phyloP scores from a whole-genome alignment of 1,140 invertebrate species.

The Drosophila equinoxialis region DNA sequence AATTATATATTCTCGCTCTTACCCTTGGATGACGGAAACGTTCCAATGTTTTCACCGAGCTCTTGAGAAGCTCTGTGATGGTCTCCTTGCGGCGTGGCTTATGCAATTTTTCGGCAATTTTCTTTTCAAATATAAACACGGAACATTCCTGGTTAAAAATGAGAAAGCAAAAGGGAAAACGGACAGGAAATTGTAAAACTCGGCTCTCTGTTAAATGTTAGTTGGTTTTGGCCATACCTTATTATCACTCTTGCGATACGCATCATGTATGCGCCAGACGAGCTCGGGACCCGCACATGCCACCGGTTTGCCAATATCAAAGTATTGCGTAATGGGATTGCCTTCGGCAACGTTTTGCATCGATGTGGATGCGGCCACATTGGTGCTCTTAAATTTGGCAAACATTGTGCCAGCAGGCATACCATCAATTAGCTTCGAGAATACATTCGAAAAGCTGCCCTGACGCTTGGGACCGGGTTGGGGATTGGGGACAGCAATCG shows the following conservation, averaged over 20 bases:
- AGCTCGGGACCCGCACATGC: conserved; percentile 95
- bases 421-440: conserved; percentile 83
- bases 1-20: not conserved
- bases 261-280: conserved; percentile 96
- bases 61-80: conserved; percentile 94
- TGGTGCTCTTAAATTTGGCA: conserved; percentile 89
- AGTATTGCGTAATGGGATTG: conserved; percentile 94
- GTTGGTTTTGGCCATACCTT: conserved; percentile 87
- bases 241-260: conserved; percentile 92
- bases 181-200: too few species aligned
- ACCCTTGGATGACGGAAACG: conserved; percentile 94
- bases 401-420: conserved; percentile 87
- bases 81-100: conserved; percentile 96
- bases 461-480: conserved; percentile 68
- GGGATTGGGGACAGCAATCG: conserved; percentile 7
- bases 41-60: conserved; percentile 92
- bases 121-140: conserved; percentile 97
- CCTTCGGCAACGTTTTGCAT: conserved; percentile 87
- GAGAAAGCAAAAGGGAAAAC: not conserved
- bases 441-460: conserved; percentile 82
- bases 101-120: conserved; percentile 95
- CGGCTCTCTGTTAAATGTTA: not conserved
- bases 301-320: conserved; percentile 93
- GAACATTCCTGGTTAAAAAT: conserved; percentile 91
- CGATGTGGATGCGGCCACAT: conserved; percentile 81